Percentiles rank a stretch among this genome's conserved stretches.
Evolutionary conservation across 35 echinoderm and acorn worm species (phyloP).

Genomic region (Stichopus chloronotus): DNA sequence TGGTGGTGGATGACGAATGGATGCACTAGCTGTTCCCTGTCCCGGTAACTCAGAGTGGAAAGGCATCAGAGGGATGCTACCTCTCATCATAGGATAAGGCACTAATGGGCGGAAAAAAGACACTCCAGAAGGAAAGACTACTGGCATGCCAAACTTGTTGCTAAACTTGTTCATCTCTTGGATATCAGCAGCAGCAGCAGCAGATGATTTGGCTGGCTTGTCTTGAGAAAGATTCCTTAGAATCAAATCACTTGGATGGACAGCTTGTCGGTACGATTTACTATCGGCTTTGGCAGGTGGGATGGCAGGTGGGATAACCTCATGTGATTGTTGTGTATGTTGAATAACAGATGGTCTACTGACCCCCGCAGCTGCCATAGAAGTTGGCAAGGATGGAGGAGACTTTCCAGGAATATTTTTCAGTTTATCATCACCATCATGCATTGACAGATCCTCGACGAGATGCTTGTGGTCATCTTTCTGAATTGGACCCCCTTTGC

Average conservation of each 20-base stretch:
- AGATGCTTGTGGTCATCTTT: not conserved
- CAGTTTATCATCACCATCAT: not conserved
- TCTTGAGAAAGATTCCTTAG: constrained; percentile 67
- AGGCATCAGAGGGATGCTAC: constrained; percentile 23
- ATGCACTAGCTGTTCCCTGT: not conserved
- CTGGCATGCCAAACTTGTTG: not conserved
- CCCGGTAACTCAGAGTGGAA: constrained; percentile 15
- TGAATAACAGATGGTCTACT: constrained; percentile 94
- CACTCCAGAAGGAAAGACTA: constrained; percentile 21
- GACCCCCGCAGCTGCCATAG: not conserved
- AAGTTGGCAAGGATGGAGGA: not conserved
- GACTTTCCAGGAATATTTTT: not conserved
- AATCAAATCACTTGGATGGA: constrained; percentile 85
- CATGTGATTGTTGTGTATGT: constrained; percentile 75
- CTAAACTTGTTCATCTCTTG: not conserved
- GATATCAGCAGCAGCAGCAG: not conserved
- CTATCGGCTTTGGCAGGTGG: not conserved
- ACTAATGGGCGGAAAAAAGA: constrained; percentile 38
- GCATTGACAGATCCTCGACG: not conserved
- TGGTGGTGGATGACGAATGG: not conserved
- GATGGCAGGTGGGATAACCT: not conserved
- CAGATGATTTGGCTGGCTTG: constrained; percentile 11
- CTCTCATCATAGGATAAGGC: constrained; percentile 38
- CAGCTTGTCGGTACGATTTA: constrained; percentile 46
- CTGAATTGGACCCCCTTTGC: not conserved